Percentiles rank a stretch among this genome's conserved stretches.
Conservation (phyloP, 64 coral and sea anemone species). For the Trachythela sp. region DNA sequence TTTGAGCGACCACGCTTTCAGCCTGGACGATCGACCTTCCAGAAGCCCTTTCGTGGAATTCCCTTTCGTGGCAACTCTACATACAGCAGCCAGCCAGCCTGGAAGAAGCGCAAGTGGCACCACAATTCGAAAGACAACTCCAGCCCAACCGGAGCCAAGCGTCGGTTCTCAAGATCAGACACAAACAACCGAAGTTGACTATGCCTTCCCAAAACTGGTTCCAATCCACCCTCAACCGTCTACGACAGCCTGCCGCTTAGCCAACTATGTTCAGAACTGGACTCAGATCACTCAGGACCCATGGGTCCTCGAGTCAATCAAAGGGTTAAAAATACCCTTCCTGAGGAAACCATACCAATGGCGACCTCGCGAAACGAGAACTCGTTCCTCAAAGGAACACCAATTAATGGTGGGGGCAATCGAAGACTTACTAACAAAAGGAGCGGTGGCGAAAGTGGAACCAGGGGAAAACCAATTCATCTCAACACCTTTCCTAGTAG, state of each 20-base stretch:
- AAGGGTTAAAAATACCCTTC: neutral
- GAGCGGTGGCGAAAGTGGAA: neutral
- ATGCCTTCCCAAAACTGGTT: neutral
- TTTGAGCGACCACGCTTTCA: neutral
- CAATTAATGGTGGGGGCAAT: neutral
- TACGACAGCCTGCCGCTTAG: neutral
- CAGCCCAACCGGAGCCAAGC: neutral
- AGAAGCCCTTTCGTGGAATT: too few species aligned
- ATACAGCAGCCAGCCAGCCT: neutral
- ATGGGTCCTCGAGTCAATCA: neutral
- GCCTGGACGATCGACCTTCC: neutral
- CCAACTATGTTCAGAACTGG: slow-evolving; percentile 1
- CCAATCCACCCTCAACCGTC: too few species aligned
- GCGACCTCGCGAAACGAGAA: neutral
- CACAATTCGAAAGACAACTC: neutral
- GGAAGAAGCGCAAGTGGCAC: neutral
- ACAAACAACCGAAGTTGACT: neutral
- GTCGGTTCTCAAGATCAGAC: neutral
- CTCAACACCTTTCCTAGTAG: neutral
- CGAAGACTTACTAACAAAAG: neutral
- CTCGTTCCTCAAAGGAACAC: neutral
- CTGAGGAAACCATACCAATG: neutral
- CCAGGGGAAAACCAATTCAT: neutral
- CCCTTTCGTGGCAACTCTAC: neutral
- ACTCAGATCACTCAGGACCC: neutral